Percentiles rank a stretch among this genome's conserved stretches.
phyloP scores from a whole-genome alignment of 2,113 vertebrate genomes.

The Alligator mississippiensis region DNA sequence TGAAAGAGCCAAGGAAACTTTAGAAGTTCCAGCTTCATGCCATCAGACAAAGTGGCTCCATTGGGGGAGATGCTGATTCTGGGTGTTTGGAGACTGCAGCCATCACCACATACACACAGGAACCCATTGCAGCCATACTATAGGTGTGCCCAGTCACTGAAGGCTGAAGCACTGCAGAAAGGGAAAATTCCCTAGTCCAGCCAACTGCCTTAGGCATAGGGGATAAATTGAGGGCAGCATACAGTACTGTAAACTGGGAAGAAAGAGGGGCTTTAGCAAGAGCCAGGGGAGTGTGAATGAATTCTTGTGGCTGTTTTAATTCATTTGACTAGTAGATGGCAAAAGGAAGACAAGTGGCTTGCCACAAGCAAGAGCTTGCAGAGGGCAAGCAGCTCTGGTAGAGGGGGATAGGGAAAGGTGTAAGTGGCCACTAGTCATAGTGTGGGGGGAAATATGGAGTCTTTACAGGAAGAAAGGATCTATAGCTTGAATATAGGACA shows the following conservation, averaged over 20 bases:
- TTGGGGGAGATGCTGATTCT: neutral
- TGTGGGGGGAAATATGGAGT: neutral
- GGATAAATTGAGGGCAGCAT: neutral
- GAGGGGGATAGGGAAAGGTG: neutral
- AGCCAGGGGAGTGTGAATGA: neutral
- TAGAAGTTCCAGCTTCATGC: neutral
- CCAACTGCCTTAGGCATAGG: no score
- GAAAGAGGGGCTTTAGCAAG: neutral
- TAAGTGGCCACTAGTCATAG: neutral
- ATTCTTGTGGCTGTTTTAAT: neutral
- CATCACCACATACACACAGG: neutral
- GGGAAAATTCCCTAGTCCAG: neutral
- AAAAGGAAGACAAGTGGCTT: neutral
- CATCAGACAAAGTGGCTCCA: neutral
- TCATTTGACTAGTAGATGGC: neutral
- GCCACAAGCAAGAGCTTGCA: neutral
- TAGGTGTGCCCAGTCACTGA: neutral
- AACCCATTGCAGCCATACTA: neutral
- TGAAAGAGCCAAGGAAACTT: neutral
- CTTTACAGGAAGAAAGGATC: neutral
- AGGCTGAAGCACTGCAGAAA: neutral
- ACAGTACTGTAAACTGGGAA: neutral
- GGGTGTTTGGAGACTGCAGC: neutral
- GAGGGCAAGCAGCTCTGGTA: neutral
- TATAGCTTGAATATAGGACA: no score